phyloP scores from a whole-genome alignment of 2,113 vertebrate species.

The Dunckerocampus dactyliophorus region DNA sequence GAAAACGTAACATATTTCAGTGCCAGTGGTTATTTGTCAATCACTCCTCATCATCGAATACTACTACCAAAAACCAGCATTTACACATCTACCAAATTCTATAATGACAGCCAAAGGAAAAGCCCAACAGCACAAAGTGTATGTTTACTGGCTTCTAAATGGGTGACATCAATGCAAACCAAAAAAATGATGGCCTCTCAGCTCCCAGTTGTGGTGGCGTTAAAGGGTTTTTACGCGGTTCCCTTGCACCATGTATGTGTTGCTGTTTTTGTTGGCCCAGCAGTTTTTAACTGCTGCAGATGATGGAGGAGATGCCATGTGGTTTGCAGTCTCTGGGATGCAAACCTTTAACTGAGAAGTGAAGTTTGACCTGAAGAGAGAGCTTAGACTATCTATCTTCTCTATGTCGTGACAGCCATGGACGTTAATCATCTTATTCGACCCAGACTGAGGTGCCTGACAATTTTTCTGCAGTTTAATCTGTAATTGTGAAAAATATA shows the following conservation, averaged over 20 bases:
- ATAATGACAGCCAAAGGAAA: constrained; percentile 38
- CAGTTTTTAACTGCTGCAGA: constrained; percentile 45
- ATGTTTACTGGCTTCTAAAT: constrained; percentile 36
- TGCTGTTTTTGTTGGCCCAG: constrained; percentile 40
- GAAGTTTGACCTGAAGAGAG: no score
- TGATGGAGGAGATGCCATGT: constrained; percentile 31
- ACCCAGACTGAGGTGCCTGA: no score
- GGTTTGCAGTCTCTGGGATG: constrained; percentile 4
- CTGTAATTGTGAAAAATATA: no score
- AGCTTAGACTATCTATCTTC: no score
- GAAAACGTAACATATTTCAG: not conserved
- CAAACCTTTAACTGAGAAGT: not conserved
- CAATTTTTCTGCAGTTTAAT: no score
- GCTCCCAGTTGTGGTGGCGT: constrained; percentile 50
- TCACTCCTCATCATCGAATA: constrained; percentile 7
- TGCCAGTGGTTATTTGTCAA: constrained; percentile 3
- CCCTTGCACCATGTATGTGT: constrained; percentile 39
- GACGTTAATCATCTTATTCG: no score
- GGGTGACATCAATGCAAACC: constrained; percentile 39
- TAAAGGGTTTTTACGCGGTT: constrained; percentile 6
- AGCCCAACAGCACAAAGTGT: constrained; percentile 12
- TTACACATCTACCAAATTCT: constrained; percentile 26
- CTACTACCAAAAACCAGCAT: constrained; percentile 19
- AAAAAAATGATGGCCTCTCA: constrained; percentile 25
- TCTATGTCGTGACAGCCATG: no score